Evolutionary conservation across 2,113 vertebrate genomes (phyloP).

Genomic region (Festucalex cinctus): DNA sequence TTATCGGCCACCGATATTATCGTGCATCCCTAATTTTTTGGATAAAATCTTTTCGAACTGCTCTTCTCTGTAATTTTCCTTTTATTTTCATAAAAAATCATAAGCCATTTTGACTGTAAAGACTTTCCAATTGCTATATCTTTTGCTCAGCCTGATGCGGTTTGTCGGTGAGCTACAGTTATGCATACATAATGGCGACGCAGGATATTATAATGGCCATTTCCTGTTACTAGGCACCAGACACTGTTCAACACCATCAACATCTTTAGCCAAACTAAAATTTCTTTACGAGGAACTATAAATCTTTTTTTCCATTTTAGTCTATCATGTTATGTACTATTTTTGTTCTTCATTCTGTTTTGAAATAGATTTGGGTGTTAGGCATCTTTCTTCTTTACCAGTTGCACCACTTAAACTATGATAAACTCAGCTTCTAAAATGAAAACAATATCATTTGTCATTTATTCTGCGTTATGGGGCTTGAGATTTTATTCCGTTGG

Average conservation of each 20-base stretch:
- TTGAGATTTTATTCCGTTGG: constrained; percentile 17
- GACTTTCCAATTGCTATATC: neutral
- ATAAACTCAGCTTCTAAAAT: neutral
- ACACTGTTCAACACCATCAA: too few relatives aligned
- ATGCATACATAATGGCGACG: neutral
- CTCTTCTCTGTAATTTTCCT: too few relatives aligned
- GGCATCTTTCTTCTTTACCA: neutral
- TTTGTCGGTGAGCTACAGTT: neutral
- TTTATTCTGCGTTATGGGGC: constrained; percentile 25
- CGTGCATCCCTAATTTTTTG: too few relatives aligned
- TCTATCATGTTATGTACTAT: too few relatives aligned
- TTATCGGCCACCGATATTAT: too few relatives aligned
- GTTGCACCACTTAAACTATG: constrained; percentile 9
- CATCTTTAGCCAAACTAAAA: too few relatives aligned
- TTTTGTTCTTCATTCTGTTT: neutral
- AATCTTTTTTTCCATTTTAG: too few relatives aligned
- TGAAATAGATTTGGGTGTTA: neutral
- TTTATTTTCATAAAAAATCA: too few relatives aligned
- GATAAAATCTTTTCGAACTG: too few relatives aligned
- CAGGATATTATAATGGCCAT: neutral
- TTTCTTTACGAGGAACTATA: too few relatives aligned
- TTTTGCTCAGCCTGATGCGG: neutral
- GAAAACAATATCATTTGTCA: constrained; percentile 41
- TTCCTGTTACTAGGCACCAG: too few relatives aligned
- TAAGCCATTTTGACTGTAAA: neutral